A percentile compares a stretch with the other conserved stretches of the same genome.
These are phyloP conservation scores for Clarias gariepinus DNA, from an alignment of 2,113 vertebrate genomes.

Conservation along the genomic window DNA sequence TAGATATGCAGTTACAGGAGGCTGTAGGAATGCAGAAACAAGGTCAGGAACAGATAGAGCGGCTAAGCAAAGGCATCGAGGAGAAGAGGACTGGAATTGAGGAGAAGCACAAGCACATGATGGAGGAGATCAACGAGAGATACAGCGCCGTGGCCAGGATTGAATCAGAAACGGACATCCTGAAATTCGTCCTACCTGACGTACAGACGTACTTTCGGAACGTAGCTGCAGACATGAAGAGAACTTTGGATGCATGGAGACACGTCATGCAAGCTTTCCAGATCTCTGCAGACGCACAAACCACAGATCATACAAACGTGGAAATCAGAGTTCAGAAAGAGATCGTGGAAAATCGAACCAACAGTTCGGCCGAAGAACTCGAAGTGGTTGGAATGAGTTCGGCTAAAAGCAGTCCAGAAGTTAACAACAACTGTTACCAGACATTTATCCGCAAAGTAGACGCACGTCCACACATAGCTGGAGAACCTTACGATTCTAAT, in stretches of 20 bases:
- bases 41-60: background rate
- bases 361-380: background rate
- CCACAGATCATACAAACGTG: background rate
- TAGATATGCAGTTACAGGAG: background rate
- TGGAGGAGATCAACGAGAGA: slow-evolving; percentile 35
- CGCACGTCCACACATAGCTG: background rate
- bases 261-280: background rate
- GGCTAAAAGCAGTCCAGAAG: background rate
- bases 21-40: background rate
- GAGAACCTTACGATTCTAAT: background rate
- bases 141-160: slow-evolving; percentile 18
- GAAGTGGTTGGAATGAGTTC: background rate
- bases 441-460: background rate
- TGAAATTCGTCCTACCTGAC: slow-evolving; percentile 43
- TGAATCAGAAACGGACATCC: slow-evolving; percentile 22
- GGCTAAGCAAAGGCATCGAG: background rate
- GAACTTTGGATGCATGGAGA: background rate
- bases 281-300: background rate
- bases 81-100: slow-evolving; percentile 5
- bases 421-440: background rate
- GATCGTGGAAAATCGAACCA: background rate
- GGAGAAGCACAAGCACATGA: background rate
- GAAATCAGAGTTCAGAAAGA: background rate
- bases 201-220: slow-evolving; percentile 28
- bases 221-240: background rate